Base-by-base conservation (phyloP, 2,888 invertebrate genomes). In the Hirtodrosophila duncani region DNA sequence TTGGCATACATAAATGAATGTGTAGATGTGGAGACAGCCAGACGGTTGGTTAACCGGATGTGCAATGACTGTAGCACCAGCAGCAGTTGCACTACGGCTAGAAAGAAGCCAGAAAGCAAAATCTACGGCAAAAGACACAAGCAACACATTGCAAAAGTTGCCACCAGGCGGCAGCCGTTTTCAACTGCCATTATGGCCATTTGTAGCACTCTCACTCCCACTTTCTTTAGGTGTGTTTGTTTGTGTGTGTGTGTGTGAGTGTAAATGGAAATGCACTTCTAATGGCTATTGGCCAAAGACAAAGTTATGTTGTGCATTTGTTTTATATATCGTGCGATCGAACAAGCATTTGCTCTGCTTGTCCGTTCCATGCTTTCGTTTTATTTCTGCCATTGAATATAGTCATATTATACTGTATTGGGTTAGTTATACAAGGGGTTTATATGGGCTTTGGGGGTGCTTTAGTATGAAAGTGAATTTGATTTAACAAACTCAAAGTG, bases 281-380 rank as follows among this genome's bases (percentile, higher is more conserved):
- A 67, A 71, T 80, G 61, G 55, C 52, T 62, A 77, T 64, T 77
- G 58, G 57, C 59, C 39, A 49, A 57, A 77, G 80, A 67, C 68
- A 63, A 77, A 77, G 58, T 80, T 71, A 67, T 80, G 64, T 49
- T 39, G 10, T 56, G 59, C 67, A 53, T 50, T 60, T 63, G 53
- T 58, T 48, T 50, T 43, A 41, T 23, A 60, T 10, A 44, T 14
- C 13, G n/a, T 9, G n/a, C 10, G 5, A 26, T 5, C 11, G 16
- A 30, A 31, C 17, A 44, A 29, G 18, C 37, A 45, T 29, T 36
- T 37, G 37, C n/a, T n/a, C n/a, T n/a, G 16, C 18, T 26, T 23
- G 21, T 26, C 26, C 13, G 17, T 13, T 4, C 17, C 20, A 11
- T 2, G n/a, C 3, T 18, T 5, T 18, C 0, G 3, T 5, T 33